phyloP scores from a whole-genome alignment of 1,140 invertebrate species.

The Idris sp. region DNA sequence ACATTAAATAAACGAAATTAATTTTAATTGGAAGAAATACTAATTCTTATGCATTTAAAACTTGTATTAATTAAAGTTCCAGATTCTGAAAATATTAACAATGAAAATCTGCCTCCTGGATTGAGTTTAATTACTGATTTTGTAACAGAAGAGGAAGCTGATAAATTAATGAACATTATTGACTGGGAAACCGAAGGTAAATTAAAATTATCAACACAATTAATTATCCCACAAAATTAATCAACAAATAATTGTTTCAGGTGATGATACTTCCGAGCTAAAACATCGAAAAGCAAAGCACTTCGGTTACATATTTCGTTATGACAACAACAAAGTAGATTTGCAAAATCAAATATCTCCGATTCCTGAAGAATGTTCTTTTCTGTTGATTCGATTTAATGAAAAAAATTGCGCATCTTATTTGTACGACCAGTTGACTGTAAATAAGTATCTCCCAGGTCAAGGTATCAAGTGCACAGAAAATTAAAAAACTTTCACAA shows the following conservation, averaged over 20 bases:
- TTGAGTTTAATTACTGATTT: conserved; percentile 87
- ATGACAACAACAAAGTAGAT: conserved; percentile 93
- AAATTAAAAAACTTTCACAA: too few relatives aligned
- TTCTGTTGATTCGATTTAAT: conserved; percentile 82
- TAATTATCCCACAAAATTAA: too few relatives aligned
- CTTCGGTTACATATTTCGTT: conserved; percentile 96
- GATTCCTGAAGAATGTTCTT: conserved; percentile 85
- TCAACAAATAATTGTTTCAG: conserved; percentile 37
- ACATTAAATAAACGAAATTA: too few relatives aligned
- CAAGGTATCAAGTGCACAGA: conserved; percentile 90
- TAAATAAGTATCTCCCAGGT: conserved; percentile 94
- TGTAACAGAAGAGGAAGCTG: conserved; percentile 85
- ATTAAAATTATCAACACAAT: conserved; percentile 6
- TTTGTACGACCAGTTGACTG: conserved; percentile 92
- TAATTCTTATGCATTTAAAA: too few relatives aligned
- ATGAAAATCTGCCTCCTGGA: conserved; percentile 81
- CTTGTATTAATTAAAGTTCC: conserved; percentile 74
- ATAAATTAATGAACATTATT: conserved; percentile 81
- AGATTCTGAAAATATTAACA: conserved; percentile 63
- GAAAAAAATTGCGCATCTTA: conserved; percentile 75
- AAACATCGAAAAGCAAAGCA: conserved; percentile 95
- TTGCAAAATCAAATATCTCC: conserved; percentile 82
- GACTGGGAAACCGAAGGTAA: conserved; percentile 78
- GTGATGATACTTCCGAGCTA: conserved; percentile 75
- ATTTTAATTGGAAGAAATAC: too few relatives aligned